Evolutionary conservation across 2,797 vertebrate species (phyloP), one percentile per base, ranked within the genome.

Genomic region (Spinibarbus caldwelli): DNA sequence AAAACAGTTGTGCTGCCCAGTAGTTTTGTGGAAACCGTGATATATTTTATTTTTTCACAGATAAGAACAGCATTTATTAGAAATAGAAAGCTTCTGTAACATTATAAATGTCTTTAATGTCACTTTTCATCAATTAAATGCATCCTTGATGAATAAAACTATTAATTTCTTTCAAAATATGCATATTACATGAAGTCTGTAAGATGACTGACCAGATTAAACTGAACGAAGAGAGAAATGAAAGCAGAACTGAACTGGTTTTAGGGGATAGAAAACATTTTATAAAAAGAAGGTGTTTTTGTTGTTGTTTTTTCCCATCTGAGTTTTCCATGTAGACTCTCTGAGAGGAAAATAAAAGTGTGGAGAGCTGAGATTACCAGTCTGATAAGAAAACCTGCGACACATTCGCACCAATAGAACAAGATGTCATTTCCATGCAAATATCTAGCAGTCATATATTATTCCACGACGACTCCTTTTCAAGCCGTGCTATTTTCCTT

Each of bases 351-450:
- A 23, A 62, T 14, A 59, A 43, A n/a, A 47, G 45, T 80, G 82
- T 87, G 21, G 72, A 87, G 83, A 89, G 76, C 85, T 83, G 78
- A 92, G 92, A 94, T 94, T 92, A 92, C 90, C 90, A 88, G 88
- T 80, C 87, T 88, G 93, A 95, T 94, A 93, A 94, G 90, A 93
- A 87, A 93, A 85, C 88, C 88, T 81, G 73, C 80, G 52, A 79
- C 82, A 80, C 72, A 80, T 70, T 86, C 86, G 70, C 79, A 91
- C 88, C 89, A 87, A 87, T 54, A 80, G 79, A 88, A 75, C 89
- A 87, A 92, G 92, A 95, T 93, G 92, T 92, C 93, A 94, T 95
- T 95, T 95, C 91, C 90, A 95, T 96, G 94, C 93, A 95, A 94
- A 95, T 95, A 89, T 83, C 85, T 79, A 78, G 78, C 59, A 85